Base-by-base conservation (phyloP, 2,888 invertebrate species). In the Epicampocera succincta region DNA sequence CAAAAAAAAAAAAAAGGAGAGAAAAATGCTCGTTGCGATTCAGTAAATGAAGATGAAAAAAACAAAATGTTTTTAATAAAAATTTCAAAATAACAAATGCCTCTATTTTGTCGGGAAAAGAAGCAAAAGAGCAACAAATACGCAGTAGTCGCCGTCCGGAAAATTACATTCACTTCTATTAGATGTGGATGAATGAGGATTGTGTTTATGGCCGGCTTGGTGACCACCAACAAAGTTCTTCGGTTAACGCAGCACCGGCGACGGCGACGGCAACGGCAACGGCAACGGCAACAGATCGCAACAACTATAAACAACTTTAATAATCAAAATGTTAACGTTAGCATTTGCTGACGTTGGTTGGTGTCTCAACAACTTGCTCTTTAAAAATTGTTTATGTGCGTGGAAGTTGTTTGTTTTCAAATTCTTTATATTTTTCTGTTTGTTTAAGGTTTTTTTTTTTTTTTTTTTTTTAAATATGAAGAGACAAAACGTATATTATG, bases 301-400 rank as follows among this genome's bases (percentile, higher is more conserved):
- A 68, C 75, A 76, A 40, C 52, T 69, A 76, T 38, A 54, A 38
- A 69, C 52, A 3, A 54, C 50, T 44, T 40, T 29, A 40, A 66
- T 60, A 72, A 78, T 78, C 25, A 78, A 78, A 78, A 52, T 65
- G 66, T 61, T 79, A 61, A 79, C 66, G 78, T 79, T 73, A 73
- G 78, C 60, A 66, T 73, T 79, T 73, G 78, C 29, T 48, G 76
- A 29, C 25, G 15, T 56, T 33, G 33, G 6, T 44, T 60, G 61
- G 19, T 63, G 63, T 54, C 61, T 44, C 11, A 52, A 46, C 38
- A 42, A 46, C 48, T 46, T 25, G 72, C 50, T 52, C 6, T 74
- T 48, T 40, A 12, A 40, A 54, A 54, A 63, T 33, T 33, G 0
- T 13, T 25, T 56, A 17, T 72, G 42, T 58, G 33, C 38, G 13